Conservation (phyloP, 2,888 invertebrate species). For the Resseliella maxima region DNA sequence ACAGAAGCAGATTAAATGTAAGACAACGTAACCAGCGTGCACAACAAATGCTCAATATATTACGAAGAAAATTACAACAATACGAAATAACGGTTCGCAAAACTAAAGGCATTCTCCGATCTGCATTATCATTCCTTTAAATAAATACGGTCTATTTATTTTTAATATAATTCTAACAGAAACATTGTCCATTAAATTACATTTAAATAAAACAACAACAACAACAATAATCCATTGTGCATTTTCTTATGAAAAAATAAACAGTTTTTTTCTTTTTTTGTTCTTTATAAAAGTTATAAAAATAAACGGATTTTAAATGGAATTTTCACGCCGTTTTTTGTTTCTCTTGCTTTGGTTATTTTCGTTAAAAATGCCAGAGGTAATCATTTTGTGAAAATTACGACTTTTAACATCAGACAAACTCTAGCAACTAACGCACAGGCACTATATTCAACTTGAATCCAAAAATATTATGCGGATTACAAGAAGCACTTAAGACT, state of each 20-base stretch:
- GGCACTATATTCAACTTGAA: background rate
- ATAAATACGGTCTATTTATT: background rate
- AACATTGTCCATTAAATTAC: background rate
- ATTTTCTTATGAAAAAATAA: background rate
- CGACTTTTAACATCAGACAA: background rate
- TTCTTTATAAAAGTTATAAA: no score
- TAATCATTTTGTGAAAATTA: background rate
- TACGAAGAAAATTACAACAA: background rate
- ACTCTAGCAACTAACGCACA: background rate
- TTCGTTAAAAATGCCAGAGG: background rate
- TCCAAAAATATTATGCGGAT: background rate
- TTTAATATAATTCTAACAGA: no score
- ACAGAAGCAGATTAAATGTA: background rate
- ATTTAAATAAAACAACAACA: background rate
- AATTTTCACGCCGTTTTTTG: background rate
- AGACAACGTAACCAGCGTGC: background rate
- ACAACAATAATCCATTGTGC: no score
- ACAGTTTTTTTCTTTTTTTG: no score
- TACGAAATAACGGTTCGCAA: background rate
- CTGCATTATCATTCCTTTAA: background rate
- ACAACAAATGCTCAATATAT: background rate
- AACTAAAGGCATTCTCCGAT: background rate
- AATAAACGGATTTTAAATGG: background rate
- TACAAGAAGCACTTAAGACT: conserved; percentile 35
- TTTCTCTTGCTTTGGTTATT: no score